Conservation (phyloP, 1,140 invertebrate genomes). For the Drosophila auraria region DNA sequence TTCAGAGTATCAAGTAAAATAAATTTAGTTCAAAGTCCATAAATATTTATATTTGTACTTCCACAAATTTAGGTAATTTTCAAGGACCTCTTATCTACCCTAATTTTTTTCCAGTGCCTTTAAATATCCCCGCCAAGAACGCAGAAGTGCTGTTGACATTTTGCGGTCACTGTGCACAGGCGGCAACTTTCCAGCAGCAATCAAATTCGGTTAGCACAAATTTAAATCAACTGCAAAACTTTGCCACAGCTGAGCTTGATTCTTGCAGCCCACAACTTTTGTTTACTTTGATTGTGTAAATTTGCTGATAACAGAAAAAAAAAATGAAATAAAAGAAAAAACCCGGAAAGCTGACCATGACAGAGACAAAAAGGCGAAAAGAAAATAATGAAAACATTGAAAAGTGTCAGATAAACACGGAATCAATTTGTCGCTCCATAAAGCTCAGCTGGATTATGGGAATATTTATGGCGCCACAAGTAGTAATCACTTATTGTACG, state of each 20-base stretch:
- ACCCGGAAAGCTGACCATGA: background rate
- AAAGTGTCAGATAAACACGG: conserved; percentile 14
- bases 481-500: background rate
- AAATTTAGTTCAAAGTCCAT: background rate
- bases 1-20: background rate
- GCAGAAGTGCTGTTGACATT: conserved; percentile 33
- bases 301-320: background rate
- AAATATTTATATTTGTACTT: no score
- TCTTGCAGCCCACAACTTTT: conserved; percentile 38
- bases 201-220: conserved; percentile 48
- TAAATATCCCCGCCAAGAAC: background rate
- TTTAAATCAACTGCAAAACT: conserved; percentile 54
- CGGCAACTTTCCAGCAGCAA: conserved; percentile 31
- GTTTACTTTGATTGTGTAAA: conserved; percentile 46
- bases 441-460: conserved; percentile 17
- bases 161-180: conserved; percentile 47
- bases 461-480: background rate
- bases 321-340: background rate
- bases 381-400: conserved; percentile 8
- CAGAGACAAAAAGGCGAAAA: background rate
- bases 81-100: no score
- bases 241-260: conserved; percentile 61
- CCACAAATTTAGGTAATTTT: no score
- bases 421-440: conserved; percentile 28
- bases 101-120: conserved; percentile 2